Evolutionary conservation across 1,140 invertebrate genomes (phyloP).

Genomic region (Nebria ingens): DNA sequence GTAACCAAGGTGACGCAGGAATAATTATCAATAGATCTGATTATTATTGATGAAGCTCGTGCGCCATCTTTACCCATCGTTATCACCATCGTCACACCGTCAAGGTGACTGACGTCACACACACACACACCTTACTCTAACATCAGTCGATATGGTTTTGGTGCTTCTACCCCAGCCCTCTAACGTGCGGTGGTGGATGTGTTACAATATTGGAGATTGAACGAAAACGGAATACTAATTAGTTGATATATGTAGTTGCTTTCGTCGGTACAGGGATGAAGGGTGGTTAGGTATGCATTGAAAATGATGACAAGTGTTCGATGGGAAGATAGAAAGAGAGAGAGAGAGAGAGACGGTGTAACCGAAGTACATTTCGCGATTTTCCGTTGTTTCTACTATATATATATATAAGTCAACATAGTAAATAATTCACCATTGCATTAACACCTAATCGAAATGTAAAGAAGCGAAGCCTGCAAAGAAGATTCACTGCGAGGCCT

Average conservation of each 20-base stretch:
- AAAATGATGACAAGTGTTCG: neutral
- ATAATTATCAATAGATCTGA: slow-evolving; percentile 25
- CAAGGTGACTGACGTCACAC: neutral
- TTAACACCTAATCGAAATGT: slow-evolving; percentile 7
- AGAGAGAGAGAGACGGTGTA: too few relatives aligned
- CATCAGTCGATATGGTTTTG: neutral
- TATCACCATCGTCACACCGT: neutral
- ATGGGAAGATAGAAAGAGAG: too few relatives aligned
- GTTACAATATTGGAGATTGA: slow-evolving; percentile 20
- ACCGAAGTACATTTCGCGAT: too few relatives aligned
- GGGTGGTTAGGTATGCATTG: neutral
- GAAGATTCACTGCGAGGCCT: neutral
- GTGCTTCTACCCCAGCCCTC: neutral
- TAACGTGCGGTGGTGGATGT: too few relatives aligned
- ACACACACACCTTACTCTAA: neutral
- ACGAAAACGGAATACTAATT: slow-evolving; percentile 24
- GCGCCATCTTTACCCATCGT: neutral
- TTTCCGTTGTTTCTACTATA: too few relatives aligned
- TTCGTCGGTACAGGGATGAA: neutral
- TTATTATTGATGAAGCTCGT: slow-evolving; percentile 15
- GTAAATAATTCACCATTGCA: slow-evolving; percentile 4
- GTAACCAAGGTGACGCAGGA: slow-evolving; percentile 22
- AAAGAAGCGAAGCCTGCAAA: neutral
- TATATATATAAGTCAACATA: slow-evolving; percentile 6
- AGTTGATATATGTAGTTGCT: too few relatives aligned